These are phyloP conservation scores for Labeo rohita DNA, from an alignment of 2,113 vertebrate genomes.

Conservation along the genomic window DNA sequence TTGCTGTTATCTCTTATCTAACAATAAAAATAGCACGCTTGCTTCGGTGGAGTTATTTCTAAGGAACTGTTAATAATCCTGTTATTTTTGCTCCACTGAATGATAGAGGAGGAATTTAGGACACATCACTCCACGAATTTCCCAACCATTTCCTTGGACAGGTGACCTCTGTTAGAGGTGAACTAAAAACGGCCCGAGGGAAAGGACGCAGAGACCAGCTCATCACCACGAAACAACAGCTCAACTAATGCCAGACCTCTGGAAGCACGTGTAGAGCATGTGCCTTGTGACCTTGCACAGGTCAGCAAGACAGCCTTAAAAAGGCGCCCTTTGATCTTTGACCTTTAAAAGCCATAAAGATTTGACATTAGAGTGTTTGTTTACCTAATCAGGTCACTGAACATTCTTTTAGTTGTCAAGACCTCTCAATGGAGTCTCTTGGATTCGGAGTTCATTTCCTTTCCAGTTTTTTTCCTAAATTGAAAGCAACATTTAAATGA, in stretches of 20 bases:
- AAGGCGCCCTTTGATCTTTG: constrained; percentile 16
- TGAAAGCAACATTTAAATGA: background rate
- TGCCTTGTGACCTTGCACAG: constrained; percentile 39
- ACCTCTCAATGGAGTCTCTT: background rate
- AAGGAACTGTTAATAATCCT: constrained; percentile 27
- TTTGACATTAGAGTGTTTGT: constrained; percentile 40
- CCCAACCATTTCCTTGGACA: constrained; percentile 29
- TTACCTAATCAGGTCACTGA: constrained; percentile 38
- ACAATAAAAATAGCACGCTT: constrained; percentile 12
- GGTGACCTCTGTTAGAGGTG: constrained; percentile 40
- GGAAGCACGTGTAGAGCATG: constrained; percentile 44
- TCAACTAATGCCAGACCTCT: constrained; percentile 38
- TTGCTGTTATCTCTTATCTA: constrained; percentile 5
- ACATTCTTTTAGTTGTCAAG: constrained; percentile 34
- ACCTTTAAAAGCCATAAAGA: constrained; percentile 37
- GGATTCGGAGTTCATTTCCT: background rate
- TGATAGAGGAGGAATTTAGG: constrained; percentile 31
- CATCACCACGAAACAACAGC: constrained; percentile 37
- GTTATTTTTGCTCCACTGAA: constrained; percentile 33
- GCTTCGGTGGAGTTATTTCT: constrained; percentile 22
- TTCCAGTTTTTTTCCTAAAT: background rate
- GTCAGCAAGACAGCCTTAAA: constrained; percentile 31
- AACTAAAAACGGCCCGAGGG: constrained; percentile 35
- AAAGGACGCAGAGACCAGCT: constrained; percentile 41
- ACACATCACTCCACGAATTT: constrained; percentile 22